Conservation (phyloP, 2,888 invertebrate species). For the Mythimna lalbum region DNA sequence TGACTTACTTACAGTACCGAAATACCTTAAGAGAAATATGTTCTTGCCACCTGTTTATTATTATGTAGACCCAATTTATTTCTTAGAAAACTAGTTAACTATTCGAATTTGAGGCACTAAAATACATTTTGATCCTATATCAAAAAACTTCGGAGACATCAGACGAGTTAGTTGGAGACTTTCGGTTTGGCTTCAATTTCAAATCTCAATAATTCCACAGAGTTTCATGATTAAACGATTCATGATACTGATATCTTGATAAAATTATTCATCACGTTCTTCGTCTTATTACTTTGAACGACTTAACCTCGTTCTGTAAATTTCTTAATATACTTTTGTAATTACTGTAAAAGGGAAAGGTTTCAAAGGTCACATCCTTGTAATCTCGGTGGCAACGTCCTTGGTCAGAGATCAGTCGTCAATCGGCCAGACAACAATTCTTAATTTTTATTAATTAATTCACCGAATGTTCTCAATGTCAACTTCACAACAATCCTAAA, state of each 20-base stretch:
- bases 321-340: background rate
- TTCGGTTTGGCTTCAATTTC: slow-evolving; percentile 30
- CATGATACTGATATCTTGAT: slow-evolving; percentile 26
- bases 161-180: slow-evolving; percentile 26
- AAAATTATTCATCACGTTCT: slow-evolving; percentile 14
- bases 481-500: slow-evolving; percentile 50
- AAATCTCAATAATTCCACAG: slow-evolving; percentile 37
- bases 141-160: slow-evolving; percentile 18
- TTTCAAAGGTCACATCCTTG: slow-evolving; percentile 12
- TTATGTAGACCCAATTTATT: slow-evolving; percentile 20
- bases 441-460: slow-evolving; percentile 29
- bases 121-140: slow-evolving; percentile 36
- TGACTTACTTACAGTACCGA: background rate
- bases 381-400: background rate
- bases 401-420: slow-evolving; percentile 6
- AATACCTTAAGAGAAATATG: background rate
- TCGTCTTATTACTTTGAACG: slow-evolving; percentile 17
- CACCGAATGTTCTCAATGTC: slow-evolving; percentile 27
- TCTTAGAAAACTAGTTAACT: slow-evolving; percentile 27
- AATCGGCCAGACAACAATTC: slow-evolving; percentile 11
- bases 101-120: slow-evolving; percentile 16
- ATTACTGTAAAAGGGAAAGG: background rate
- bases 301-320: slow-evolving; percentile 1
- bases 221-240: slow-evolving; percentile 31
- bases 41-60: slow-evolving; percentile 1